These are phyloP conservation scores for Musca domestica DNA, from an alignment of 1,140 invertebrate genomes.

Conservation along the genomic window DNA sequence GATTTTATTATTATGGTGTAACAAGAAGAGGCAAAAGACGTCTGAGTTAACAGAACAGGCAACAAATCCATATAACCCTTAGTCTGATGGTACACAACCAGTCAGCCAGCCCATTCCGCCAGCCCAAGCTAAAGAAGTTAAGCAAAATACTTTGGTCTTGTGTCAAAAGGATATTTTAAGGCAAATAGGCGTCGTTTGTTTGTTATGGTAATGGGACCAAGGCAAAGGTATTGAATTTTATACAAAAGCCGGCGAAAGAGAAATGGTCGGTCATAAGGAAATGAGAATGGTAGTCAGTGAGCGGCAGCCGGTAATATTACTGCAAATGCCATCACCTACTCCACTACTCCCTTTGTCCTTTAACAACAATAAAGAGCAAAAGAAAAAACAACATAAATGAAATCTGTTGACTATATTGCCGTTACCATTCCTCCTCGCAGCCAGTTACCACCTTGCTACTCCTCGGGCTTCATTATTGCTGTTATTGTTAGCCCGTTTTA, in stretches of 20 bases:
- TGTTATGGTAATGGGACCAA: conserved; percentile 16
- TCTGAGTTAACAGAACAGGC: neutral
- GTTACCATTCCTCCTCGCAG: too few species aligned
- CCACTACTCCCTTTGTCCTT: too few species aligned
- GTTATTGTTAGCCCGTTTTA: conserved; percentile 5
- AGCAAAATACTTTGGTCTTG: too few species aligned
- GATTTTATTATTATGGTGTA: conserved; percentile 28
- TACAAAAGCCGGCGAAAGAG: neutral
- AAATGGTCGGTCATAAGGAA: conserved; percentile 3
- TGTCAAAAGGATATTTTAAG: neutral
- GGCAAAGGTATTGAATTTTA: conserved; percentile 17
- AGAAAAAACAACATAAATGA: neutral
- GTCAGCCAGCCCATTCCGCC: too few species aligned
- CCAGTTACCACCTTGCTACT: neutral
- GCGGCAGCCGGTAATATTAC: too few species aligned
- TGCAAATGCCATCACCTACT: too few species aligned
- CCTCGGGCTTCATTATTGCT: neutral
- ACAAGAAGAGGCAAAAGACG: neutral
- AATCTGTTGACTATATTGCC: neutral
- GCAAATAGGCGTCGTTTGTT: conserved; percentile 10
- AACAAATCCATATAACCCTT: neutral
- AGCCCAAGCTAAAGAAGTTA: too few species aligned
- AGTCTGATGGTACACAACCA: neutral
- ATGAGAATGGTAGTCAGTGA: neutral
- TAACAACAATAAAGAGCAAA: neutral